Conservation (phyloP, 64 coral and sea anemone species). For the Montipora sp. region DNA sequence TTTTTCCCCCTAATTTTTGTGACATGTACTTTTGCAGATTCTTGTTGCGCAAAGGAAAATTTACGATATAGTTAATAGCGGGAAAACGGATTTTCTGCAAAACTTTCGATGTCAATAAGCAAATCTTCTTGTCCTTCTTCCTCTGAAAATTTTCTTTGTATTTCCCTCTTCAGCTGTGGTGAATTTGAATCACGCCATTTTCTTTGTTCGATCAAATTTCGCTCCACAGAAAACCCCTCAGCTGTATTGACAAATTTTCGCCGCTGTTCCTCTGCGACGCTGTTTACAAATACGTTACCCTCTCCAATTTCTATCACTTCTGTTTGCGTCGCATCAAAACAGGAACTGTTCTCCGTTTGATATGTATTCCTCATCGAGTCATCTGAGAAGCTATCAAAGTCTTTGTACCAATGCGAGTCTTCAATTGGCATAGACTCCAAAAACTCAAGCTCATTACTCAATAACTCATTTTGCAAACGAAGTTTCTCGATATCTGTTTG, state of each 20-base stretch:
- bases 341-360: neutral
- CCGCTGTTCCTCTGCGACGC: neutral
- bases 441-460: conserved; percentile 3
- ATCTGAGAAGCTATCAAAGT: neutral
- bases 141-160: neutral
- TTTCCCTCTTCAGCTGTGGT: neutral
- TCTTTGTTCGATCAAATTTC: neutral
- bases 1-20: neutral
- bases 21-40: neutral
- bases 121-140: conserved; percentile 21
- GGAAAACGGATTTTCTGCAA: neutral
- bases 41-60: neutral
- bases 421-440: conserved; percentile 9
- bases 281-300: neutral
- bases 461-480: conserved; percentile 26
- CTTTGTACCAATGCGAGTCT: neutral
- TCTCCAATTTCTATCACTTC: neutral
- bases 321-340: neutral
- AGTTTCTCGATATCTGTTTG: neutral
- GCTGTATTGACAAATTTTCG: neutral
- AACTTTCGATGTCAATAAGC: neutral
- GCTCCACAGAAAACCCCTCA: neutral
- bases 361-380: neutral
- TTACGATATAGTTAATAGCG: neutral
- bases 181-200: neutral